phyloP scores from a whole-genome alignment of 2,797 vertebrate genomes.

The Hozukius guyotensis region DNA sequence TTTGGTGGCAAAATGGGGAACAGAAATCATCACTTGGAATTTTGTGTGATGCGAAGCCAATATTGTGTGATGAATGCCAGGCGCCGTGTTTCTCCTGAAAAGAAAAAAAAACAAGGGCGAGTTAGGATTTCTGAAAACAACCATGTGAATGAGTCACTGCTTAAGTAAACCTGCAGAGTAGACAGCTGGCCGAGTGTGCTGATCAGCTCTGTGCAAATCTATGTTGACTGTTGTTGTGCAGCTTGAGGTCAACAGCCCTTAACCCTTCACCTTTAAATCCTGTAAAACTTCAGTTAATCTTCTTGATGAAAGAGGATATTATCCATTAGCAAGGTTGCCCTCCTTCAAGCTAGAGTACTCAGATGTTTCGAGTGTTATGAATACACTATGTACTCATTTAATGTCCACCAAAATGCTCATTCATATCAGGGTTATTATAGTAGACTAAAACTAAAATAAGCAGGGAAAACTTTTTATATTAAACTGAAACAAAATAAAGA shows the following conservation, averaged over 20 bases:
- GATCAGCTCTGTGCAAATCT: constrained; percentile 48
- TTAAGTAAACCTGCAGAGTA: constrained; percentile 18
- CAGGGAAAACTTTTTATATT: too few species aligned
- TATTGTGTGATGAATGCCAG: constrained; percentile 61
- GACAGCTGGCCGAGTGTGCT: constrained; percentile 24
- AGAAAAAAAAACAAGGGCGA: constrained; percentile 4
- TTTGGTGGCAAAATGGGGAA: background rate
- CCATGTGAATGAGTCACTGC: background rate
- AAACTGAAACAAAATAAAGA: background rate
- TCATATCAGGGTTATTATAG: background rate
- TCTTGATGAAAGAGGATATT: constrained; percentile 37
- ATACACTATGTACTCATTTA: background rate
- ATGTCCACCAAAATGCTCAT: background rate
- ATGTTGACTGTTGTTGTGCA: constrained; percentile 17
- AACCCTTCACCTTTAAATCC: constrained; percentile 55
- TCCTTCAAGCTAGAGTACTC: background rate
- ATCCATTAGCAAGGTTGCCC: constrained; percentile 17
- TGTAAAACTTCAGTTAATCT: constrained; percentile 53
- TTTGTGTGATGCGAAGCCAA: constrained; percentile 41
- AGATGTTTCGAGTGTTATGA: background rate
- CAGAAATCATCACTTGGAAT: constrained; percentile 46
- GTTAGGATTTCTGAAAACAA: constrained; percentile 8
- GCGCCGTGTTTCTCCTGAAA: constrained; percentile 42
- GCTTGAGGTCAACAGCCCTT: background rate
- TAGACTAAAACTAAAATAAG: too few species aligned